Conservation (phyloP, 2,113 vertebrate species). For the Potamarius usumacintae region DNA sequence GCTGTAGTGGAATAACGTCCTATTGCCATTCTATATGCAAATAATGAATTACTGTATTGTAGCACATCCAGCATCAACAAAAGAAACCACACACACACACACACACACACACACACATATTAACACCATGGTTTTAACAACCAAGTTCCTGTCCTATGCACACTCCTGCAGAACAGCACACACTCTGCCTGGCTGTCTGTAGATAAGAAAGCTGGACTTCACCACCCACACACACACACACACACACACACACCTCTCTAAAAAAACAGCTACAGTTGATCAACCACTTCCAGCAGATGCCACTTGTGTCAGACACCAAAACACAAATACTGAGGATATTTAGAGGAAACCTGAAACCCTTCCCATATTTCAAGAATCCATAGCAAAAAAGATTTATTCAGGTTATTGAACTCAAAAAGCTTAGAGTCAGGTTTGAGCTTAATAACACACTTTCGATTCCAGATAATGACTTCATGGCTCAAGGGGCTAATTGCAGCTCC, state of each 20-base stretch:
- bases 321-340: background rate
- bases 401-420: background rate
- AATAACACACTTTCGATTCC: constrained; percentile 3
- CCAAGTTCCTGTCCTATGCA: background rate
- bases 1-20: background rate
- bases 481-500: constrained; percentile 16
- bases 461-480: constrained; percentile 19
- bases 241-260: background rate
- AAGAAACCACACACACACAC: constrained; percentile 7
- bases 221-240: background rate
- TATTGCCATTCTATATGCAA: background rate
- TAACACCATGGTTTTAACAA: background rate
- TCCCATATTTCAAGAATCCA: background rate
- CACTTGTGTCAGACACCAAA: constrained; percentile 34
- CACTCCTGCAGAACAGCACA: background rate
- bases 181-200: constrained; percentile 24
- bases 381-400: background rate
- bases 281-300: background rate
- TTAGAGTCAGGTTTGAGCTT: background rate
- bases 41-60: background rate
- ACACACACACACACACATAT: constrained; percentile 7
- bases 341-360: background rate
- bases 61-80: background rate
- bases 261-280: background rate
- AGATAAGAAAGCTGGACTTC: constrained; percentile 25